Evolutionary conservation across 2,113 vertebrate species (phyloP).

Genomic region (Macheiramphus alcinus): DNA sequence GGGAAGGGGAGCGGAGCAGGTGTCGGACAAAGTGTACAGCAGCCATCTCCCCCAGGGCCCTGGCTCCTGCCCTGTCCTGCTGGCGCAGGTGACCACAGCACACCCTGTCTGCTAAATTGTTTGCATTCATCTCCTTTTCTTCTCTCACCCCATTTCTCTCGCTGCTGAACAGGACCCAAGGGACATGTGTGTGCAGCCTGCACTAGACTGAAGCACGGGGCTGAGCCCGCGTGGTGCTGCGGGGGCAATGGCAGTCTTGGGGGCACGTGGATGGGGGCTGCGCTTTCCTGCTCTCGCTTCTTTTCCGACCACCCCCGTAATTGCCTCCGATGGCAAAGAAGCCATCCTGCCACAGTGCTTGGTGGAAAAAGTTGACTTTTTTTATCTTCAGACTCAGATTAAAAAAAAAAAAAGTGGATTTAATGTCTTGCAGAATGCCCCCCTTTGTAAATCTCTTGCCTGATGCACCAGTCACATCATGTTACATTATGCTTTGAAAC

Average conservation of each 20-base stretch:
- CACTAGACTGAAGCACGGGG: background rate
- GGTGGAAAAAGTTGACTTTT: background rate
- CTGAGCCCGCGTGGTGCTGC: accelerated
- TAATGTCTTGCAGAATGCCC: background rate
- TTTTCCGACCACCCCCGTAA: background rate
- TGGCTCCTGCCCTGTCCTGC: background rate
- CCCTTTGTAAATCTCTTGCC: background rate
- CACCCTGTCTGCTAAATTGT: background rate
- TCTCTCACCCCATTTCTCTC: background rate
- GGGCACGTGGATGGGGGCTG: background rate
- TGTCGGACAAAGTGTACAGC: background rate
- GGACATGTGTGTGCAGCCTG: background rate
- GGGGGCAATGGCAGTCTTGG: background rate
- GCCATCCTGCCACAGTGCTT: background rate
- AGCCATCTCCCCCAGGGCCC: background rate
- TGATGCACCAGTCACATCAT: slow-evolving; percentile 23
- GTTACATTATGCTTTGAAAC: slow-evolving; percentile 30
- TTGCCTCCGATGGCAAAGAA: background rate
- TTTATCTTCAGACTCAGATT: background rate
- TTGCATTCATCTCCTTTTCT: background rate
- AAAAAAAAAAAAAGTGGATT: background rate
- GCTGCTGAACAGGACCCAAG: accelerated
- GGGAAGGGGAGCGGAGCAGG: background rate
- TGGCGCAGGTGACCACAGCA: background rate
- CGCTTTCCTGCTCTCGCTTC: background rate